Evolutionary conservation across 2,797 vertebrate genomes (phyloP), one percentile per base, ranked within the genome.

Genomic region (Margarornis squamiger): DNA sequence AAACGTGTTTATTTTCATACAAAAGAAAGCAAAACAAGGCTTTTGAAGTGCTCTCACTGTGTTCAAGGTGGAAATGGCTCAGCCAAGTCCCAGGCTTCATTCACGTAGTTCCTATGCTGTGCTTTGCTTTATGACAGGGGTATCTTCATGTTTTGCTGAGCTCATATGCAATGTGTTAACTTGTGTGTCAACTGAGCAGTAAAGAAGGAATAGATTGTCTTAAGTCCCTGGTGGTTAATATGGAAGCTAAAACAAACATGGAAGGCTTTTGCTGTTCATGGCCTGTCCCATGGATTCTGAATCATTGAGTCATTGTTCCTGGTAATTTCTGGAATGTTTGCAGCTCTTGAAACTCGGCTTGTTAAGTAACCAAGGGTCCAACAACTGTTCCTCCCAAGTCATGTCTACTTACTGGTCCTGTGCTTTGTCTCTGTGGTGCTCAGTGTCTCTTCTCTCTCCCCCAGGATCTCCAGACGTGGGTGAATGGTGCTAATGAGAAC

Each of bases 381-480:
- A 6, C 27, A 43, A 3, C 29, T 29, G 17, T 38, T 76, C n/a
- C 10, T 61, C 5, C 9, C 15, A 24, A n/a, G 48, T 26, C 43
- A 0, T 5, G 5, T 27, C 55, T 46, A 8, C 54, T 24, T 21
- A 1, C 4, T 15, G 23, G 7, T 78, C 8, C 10, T 76, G 49
- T 81, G 49, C 24, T 43, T 14, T 48, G 3, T 14, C 58, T 29
- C 0, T 54, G 46, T 49, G 12, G 70, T 51, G 39, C 23, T 97
- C 45, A 97, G 38, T 61, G 16, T 26, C 5, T n/a, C 2, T 66
- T 79, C 92, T 92, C 92, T 19, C 90, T 79, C 43, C 84, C 6
- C 11, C 61, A 99, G 99, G 99, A 99, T 55, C 99, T 99, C 65
- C 98, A 99, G 76, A 96, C 87, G 0, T 99, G 99, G 99, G 99